phyloP scores from a whole-genome alignment of 2,888 invertebrate genomes.

The Drosophila kanekoi region DNA sequence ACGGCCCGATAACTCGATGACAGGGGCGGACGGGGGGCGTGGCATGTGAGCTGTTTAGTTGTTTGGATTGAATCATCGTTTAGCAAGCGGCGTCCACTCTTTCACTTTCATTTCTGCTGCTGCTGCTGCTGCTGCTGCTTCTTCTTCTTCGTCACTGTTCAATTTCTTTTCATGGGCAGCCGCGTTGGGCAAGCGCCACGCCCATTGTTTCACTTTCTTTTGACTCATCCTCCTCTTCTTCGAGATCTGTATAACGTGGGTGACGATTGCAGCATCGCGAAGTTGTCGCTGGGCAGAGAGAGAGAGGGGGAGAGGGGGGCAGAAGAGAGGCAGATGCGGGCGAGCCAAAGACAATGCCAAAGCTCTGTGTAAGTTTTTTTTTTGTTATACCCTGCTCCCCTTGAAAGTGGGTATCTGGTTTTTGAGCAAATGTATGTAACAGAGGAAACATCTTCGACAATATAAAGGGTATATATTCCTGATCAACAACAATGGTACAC shows the following conservation, averaged over 20 bases:
- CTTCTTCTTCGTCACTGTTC: slow-evolving; percentile 32
- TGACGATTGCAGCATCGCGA: slow-evolving; percentile 69
- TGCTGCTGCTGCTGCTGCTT: no score
- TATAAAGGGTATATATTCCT: no score
- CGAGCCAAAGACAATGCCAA: slow-evolving; percentile 58
- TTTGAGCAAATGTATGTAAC: no score
- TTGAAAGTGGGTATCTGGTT: no score
- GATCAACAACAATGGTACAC: no score
- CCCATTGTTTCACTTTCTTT: slow-evolving; percentile 63
- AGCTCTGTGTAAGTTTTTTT: slow-evolving; percentile 51
- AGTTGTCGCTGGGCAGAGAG: no score
- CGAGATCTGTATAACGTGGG: slow-evolving; percentile 62
- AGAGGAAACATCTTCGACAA: no score
- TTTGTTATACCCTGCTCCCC: no score
- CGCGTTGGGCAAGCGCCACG: slow-evolving; percentile 41
- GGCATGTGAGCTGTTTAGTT: slow-evolving; percentile 22
- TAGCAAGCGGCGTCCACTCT: slow-evolving; percentile 43
- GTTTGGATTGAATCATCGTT: slow-evolving; percentile 69
- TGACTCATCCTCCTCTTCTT: slow-evolving; percentile 46
- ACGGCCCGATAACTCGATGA: slow-evolving; percentile 35
- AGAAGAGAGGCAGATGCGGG: no score
- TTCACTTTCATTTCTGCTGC: slow-evolving; percentile 74
- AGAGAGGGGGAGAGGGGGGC: not conserved
- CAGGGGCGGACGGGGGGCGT: slow-evolving; percentile 38
- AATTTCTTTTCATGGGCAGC: slow-evolving; percentile 69